Conservation (phyloP, 1,140 invertebrate genomes). For the Anagrus nilaparvatae region DNA sequence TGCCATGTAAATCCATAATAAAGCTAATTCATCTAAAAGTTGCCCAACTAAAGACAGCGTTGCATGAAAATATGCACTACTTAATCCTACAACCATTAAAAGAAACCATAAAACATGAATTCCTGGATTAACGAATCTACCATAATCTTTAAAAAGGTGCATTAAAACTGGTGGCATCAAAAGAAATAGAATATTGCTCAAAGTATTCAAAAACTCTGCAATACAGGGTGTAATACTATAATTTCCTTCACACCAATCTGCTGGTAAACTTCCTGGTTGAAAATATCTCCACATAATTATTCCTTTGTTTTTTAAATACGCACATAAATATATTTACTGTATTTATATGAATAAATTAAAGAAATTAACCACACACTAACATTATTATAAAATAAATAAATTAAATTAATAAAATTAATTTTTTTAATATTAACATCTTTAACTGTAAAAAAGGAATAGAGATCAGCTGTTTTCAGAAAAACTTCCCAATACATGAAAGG, state of each 20-base stretch:
- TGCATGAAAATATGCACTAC: constrained; percentile 75
- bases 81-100: constrained; percentile 65
- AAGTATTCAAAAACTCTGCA: constrained; percentile 75
- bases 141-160: constrained; percentile 65
- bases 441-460: too few relatives aligned
- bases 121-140: constrained; percentile 58
- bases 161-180: constrained; percentile 66
- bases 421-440: too few relatives aligned
- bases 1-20: constrained; percentile 71
- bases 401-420: too few relatives aligned
- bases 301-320: too few relatives aligned
- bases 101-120: constrained; percentile 69
- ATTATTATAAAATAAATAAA: too few relatives aligned
- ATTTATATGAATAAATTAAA: too few relatives aligned
- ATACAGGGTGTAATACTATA: constrained; percentile 66
- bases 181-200: constrained; percentile 70
- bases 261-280: constrained; percentile 63
- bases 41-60: constrained; percentile 71
- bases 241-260: constrained; percentile 80
- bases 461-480: too few relatives aligned
- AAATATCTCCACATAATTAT: constrained; percentile 63
- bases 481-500: too few relatives aligned
- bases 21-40: constrained; percentile 67
- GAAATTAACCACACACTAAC: too few relatives aligned
- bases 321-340: too few relatives aligned